phyloP scores from a whole-genome alignment of 2,797 vertebrate species.

The Tokudaia muenninki region DNA sequence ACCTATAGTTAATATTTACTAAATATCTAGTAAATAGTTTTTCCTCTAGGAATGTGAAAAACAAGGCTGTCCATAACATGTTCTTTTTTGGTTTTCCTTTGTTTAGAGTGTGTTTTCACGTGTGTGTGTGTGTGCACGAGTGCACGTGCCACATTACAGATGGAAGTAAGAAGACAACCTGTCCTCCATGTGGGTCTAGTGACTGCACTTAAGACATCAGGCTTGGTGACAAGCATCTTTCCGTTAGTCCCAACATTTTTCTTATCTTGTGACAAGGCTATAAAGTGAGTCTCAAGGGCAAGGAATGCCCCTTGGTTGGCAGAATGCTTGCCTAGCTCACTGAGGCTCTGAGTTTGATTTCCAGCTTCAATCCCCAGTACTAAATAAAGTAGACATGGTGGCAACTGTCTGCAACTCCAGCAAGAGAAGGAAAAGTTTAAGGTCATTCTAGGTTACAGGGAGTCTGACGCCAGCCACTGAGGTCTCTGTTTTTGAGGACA shows the following conservation, averaged over 20 bases:
- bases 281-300: neutral
- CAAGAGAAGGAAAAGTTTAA: neutral
- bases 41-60: constrained; percentile 19
- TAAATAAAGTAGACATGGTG: too few relatives aligned
- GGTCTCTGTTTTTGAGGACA: neutral
- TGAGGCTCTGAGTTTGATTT: neutral
- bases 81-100: neutral
- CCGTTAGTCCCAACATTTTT: neutral
- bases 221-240: neutral
- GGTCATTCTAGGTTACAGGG: neutral
- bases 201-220: neutral
- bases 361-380: neutral
- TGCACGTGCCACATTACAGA: neutral
- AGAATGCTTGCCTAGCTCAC: neutral
- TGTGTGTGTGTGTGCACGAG: neutral
- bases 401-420: neutral
- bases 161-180: neutral
- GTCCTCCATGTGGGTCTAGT: neutral
- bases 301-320: neutral
- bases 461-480: neutral
- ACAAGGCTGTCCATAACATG: neutral
- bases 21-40: neutral
- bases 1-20: neutral
- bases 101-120: neutral
- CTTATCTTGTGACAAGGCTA: neutral